These are phyloP conservation scores for Tachuris rubrigastra DNA, from an alignment of 2,113 vertebrate species.

Conservation along the genomic window DNA sequence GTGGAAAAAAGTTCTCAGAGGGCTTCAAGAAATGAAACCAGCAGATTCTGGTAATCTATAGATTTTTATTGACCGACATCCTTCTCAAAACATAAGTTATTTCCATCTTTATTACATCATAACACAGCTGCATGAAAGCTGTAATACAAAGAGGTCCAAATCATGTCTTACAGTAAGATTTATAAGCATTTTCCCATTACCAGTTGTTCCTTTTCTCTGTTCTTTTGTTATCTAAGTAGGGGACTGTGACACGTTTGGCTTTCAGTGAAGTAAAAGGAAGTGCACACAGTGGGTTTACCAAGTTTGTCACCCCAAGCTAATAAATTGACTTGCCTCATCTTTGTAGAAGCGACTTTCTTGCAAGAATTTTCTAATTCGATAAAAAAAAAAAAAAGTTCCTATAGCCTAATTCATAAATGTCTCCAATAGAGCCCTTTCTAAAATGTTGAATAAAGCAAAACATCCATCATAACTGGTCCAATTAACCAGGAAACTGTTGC, in stretches of 20 bases:
- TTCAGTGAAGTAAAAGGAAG: conserved; percentile 66
- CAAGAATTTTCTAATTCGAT: background rate
- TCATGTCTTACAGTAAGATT: conserved; percentile 57
- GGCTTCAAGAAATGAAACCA: conserved; percentile 6
- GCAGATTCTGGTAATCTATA: conserved; percentile 6
- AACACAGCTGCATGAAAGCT: background rate
- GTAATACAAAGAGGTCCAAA: background rate
- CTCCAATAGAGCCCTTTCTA: background rate
- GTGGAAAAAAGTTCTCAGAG: background rate
- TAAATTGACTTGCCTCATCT: background rate
- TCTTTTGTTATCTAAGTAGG: conserved; percentile 31
- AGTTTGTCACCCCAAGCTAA: background rate
- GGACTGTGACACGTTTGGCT: conserved; percentile 23
- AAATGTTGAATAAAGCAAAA: background rate
- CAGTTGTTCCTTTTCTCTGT: conserved; percentile 42
- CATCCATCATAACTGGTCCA: background rate
- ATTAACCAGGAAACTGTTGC: background rate
- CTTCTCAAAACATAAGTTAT: background rate
- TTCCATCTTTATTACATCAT: background rate
- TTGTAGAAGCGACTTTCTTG: background rate
- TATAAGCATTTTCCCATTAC: conserved; percentile 34
- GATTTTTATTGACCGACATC: background rate
- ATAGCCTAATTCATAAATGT: background rate
- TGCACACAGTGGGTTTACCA: background rate
- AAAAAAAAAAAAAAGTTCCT: background rate